A percentile compares a stretch with the other conserved stretches of the same genome.
Conservation (phyloP, 2,797 vertebrate species). For the Lepilemur ruficaudatus region DNA sequence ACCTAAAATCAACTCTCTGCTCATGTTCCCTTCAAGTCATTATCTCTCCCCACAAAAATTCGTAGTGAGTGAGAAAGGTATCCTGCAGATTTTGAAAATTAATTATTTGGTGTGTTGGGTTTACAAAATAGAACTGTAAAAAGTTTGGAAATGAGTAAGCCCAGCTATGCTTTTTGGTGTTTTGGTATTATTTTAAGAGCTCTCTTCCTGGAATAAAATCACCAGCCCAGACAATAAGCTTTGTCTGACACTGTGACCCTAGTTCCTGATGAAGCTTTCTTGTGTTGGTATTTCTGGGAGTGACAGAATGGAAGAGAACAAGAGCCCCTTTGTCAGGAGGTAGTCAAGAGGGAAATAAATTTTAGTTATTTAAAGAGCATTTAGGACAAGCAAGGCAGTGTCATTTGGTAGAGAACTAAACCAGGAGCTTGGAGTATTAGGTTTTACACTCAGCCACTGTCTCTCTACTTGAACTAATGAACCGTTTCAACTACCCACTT, state of each 20-base stretch:
- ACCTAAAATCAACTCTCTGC: constrained; percentile 69
- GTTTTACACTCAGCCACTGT: background rate
- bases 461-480: background rate
- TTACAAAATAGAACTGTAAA: constrained; percentile 4
- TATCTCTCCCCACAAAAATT: constrained; percentile 56
- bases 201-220: constrained; percentile 71
- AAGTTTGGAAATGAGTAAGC: background rate
- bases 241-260: constrained; percentile 65
- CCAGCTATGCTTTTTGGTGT: background rate
- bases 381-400: constrained; percentile 25
- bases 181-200: constrained; percentile 55
- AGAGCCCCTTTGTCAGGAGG: constrained; percentile 60
- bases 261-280: constrained; percentile 57
- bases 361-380: constrained; percentile 54
- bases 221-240: constrained; percentile 61
- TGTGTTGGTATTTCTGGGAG: constrained; percentile 56
- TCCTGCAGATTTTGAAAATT: constrained; percentile 47
- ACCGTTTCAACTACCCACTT: background rate
- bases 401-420: constrained; percentile 8
- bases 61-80: constrained; percentile 8
- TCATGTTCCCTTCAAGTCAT: constrained; percentile 51
- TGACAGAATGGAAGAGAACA: constrained; percentile 61
- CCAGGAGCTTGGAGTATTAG: background rate
- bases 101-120: background rate
- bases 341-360: constrained; percentile 54